These are phyloP conservation scores for Oceanodroma leucorhoa DNA, from an alignment of 2,797 vertebrate genomes.

Conservation along the genomic window DNA sequence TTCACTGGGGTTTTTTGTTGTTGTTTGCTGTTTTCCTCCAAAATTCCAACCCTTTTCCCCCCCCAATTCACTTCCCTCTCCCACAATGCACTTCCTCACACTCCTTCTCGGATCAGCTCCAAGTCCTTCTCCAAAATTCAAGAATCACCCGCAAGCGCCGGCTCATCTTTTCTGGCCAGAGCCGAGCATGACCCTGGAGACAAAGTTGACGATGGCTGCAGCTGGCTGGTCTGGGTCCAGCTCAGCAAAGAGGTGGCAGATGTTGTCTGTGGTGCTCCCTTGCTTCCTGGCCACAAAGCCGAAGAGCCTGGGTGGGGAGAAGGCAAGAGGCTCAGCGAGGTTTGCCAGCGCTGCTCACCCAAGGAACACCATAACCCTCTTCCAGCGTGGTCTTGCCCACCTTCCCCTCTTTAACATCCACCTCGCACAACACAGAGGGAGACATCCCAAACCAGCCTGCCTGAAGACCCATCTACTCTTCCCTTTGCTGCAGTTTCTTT, in stretches of 20 bases:
- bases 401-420: neutral
- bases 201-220: conserved; percentile 95
- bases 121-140: conserved; percentile 86
- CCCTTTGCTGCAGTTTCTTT: neutral
- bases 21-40: conserved; percentile 43
- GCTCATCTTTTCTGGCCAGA: conserved; percentile 91
- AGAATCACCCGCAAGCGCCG: conserved; percentile 64
- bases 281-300: conserved; percentile 97
- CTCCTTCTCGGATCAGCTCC: conserved; percentile 82
- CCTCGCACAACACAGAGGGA: neutral
- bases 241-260: conserved; percentile 97
- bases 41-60: conserved; percentile 50
- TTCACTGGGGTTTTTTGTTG: conserved; percentile 20
- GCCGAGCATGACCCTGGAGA: conserved; percentile 91
- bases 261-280: conserved; percentile 96
- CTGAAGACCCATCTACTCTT: neutral
- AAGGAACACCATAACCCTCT: neutral
- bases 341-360: neutral
- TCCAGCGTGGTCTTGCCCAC: neutral
- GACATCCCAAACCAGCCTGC: neutral
- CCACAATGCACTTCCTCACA: conserved; percentile 87
- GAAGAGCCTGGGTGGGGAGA: conserved; percentile 84
- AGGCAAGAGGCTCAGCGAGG: neutral
- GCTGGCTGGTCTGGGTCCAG: conserved; percentile 93
- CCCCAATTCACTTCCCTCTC: conserved; percentile 79